A percentile compares a stretch with the other conserved stretches of the same genome.
These are phyloP conservation scores for Brachycybe producta DNA, from an alignment of 2,888 invertebrate genomes.

Conservation along the genomic window DNA sequence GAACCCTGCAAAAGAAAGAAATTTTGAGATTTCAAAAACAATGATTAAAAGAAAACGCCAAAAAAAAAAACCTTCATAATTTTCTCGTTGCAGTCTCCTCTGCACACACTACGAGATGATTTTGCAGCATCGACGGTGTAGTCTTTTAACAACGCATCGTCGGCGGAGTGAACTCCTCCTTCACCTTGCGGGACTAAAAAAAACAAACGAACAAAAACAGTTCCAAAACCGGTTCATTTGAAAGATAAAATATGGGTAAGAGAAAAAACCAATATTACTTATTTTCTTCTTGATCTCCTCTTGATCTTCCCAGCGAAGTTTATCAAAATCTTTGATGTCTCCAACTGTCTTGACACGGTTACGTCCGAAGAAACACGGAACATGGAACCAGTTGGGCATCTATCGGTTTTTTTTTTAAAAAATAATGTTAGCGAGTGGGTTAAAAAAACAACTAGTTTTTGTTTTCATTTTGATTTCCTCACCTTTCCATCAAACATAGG, in stretches of 20 bases:
- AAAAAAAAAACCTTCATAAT: constrained; percentile 54
- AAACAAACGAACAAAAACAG: not conserved
- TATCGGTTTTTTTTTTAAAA: constrained; percentile 19
- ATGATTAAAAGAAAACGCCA: not conserved
- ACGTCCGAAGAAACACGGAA: constrained; percentile 70
- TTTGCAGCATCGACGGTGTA: constrained; percentile 74
- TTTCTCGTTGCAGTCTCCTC: constrained; percentile 70
- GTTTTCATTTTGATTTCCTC: too few species aligned
- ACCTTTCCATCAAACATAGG: constrained; percentile 73
- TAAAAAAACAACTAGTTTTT: not conserved
- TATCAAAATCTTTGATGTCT: constrained; percentile 68
- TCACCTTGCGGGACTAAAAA: constrained; percentile 10
- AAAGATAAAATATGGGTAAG: not conserved
- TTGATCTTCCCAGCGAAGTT: constrained; percentile 71
- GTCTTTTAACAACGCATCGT: constrained; percentile 40
- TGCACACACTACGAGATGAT: constrained; percentile 63
- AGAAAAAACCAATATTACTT: constrained; percentile 38
- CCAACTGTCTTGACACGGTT: constrained; percentile 56
- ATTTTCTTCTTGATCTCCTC: constrained; percentile 54
- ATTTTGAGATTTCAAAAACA: not conserved
- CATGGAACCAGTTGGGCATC: constrained; percentile 73
- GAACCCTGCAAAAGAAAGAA: constrained; percentile 42
- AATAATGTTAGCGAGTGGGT: not conserved
- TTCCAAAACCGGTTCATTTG: not conserved
- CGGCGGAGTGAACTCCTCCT: constrained; percentile 8